Base-by-base conservation (phyloP, 2,888 invertebrate species). In the Dryobotodes eremita region DNA sequence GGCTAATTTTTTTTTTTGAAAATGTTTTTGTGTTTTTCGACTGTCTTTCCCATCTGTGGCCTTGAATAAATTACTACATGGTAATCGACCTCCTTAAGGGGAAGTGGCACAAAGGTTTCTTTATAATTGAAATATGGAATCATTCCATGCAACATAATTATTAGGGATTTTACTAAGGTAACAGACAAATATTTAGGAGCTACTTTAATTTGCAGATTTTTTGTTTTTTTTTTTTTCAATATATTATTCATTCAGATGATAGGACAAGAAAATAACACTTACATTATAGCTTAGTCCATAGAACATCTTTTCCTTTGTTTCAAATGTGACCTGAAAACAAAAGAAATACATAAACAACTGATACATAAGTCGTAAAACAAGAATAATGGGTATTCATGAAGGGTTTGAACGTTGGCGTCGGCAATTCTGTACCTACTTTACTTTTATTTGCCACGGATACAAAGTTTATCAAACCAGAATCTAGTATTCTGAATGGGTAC, bases 41-140 rank as follows among this genome's bases (percentile, higher is more conserved):
- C 64, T 62, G 48, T 78, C 74, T 84, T 80, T 68, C 70, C 77
- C 86, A 85, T 86, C 83, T 86, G 80, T 78, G 71, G 75, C 66
- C 64, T 88, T 91, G 89, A 91, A 91, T 91, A 90, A 90, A 71
- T 86, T 77, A 88, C 77, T 61, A 62, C 42, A 64, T 55, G 36
- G 55, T 83, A 79, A 77, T 69, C 55, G 6, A 55, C 20, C 48
- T 64, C 36, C 42, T 68, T 23, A 31, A 23, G 46, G 66, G 68
- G 57, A 75, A 78, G 2, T 50, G 46, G 57, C 69, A 82, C 71
- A 82, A 84, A 71, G 59, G 26, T 62, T 57, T 68, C 62, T 83
- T 50, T 42, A 68, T 46, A 62, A n/a, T n/a, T 31, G 7, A 65
- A 15, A 15, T 31, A n/a, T 31, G 7, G 20, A n/a, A 66, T 36